Evolutionary conservation across 2,797 vertebrate genomes (phyloP).

Genomic region (Tinamus major): DNA sequence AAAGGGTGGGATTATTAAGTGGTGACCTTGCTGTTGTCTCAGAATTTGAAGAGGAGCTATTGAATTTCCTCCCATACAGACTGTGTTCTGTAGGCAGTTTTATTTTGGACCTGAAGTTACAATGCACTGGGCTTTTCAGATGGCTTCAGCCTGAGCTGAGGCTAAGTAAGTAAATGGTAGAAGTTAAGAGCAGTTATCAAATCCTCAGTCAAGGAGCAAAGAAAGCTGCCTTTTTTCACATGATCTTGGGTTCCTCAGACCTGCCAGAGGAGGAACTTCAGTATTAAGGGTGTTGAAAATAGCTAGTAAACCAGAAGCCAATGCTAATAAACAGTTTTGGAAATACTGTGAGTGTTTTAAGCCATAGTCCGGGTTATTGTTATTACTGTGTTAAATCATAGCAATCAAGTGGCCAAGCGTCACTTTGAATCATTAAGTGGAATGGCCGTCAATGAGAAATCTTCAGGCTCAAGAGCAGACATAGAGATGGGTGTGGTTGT

Average conservation of each 20-base stretch:
- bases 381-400: conserved; percentile 76
- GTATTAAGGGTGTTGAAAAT: conserved; percentile 72
- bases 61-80: neutral
- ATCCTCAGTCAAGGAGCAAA: conserved; percentile 37
- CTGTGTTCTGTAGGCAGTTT: neutral
- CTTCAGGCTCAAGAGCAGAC: conserved; percentile 39
- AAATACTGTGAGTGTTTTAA: conserved; percentile 69
- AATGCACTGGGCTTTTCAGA: neutral
- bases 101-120: conserved; percentile 1
- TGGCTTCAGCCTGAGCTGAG: conserved; percentile 28
- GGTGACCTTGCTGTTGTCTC: neutral
- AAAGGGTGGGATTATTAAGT: neutral
- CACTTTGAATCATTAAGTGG: conserved; percentile 67
- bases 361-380: conserved; percentile 73
- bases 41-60: neutral
- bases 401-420: conserved; percentile 62
- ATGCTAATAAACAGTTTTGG: conserved; percentile 76
- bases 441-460: conserved; percentile 38
- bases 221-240: conserved; percentile 48
- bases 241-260: conserved; percentile 20
- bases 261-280: conserved; percentile 59
- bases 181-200: conserved; percentile 55
- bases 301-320: conserved; percentile 74
- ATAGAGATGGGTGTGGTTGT: conserved; percentile 40
- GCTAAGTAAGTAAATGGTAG: conserved; percentile 53